These are phyloP conservation scores for Nyctibius bracteatus DNA, from an alignment of 2,113 vertebrate genomes.

Conservation along the genomic window DNA sequence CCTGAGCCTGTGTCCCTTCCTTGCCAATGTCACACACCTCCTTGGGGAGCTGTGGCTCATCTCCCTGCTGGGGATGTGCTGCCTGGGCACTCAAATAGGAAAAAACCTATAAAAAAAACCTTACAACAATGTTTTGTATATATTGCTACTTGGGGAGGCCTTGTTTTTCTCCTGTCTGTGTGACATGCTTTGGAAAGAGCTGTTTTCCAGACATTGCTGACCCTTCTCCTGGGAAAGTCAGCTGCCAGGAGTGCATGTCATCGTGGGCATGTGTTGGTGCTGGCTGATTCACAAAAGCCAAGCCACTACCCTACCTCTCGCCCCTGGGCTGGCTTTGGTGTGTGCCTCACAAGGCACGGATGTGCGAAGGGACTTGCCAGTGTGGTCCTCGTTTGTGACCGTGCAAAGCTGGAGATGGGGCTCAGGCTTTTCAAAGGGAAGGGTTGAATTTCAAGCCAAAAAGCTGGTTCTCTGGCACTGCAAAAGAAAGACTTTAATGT, in stretches of 20 bases:
- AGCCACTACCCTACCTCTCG: neutral
- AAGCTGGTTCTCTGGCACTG: neutral
- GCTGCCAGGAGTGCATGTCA: neutral
- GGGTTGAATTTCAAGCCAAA: neutral
- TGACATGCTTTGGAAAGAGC: neutral
- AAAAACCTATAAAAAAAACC: neutral
- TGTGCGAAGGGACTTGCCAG: neutral
- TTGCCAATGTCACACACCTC: neutral
- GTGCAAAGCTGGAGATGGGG: neutral
- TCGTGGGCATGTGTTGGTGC: rapidly evolving
- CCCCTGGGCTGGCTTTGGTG: neutral
- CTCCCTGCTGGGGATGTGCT: neutral
- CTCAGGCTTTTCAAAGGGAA: neutral
- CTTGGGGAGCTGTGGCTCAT: neutral
- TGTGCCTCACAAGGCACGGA: rapidly evolving
- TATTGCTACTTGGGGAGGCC: neutral
- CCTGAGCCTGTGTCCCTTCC: neutral
- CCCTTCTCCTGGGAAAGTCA: neutral
- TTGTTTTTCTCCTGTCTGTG: neutral
- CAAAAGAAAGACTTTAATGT: neutral
- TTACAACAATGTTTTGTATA: neutral
- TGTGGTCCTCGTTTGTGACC: rapidly evolving
- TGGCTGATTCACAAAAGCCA: neutral
- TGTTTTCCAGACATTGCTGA: neutral
- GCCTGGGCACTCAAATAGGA: neutral